These are phyloP conservation scores for Chlorospingus semifuscus DNA, from an alignment of 2,797 vertebrate species.

Conservation along the genomic window DNA sequence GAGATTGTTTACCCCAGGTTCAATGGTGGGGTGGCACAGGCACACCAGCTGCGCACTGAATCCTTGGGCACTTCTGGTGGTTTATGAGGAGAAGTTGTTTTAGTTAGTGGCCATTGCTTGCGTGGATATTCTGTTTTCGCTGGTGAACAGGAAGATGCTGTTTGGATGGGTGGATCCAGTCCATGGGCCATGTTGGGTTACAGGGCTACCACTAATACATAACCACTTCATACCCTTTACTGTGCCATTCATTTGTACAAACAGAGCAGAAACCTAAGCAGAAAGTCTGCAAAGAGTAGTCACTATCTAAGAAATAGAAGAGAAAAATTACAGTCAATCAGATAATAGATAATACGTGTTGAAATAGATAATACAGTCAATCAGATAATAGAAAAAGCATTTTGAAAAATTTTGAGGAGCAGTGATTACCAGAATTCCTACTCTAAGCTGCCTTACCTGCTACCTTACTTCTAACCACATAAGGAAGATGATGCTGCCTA, in stretches of 20 bases:
- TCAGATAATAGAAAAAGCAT: background rate
- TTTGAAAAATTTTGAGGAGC: background rate
- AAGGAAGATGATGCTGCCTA: background rate
- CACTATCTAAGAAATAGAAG: background rate
- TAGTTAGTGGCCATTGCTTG: background rate
- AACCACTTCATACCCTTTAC: background rate
- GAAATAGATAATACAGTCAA: background rate
- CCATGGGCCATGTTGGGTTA: background rate
- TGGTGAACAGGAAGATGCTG: background rate
- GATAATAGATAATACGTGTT: background rate
- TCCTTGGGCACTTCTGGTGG: background rate
- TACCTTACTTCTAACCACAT: background rate
- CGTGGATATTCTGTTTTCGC: background rate
- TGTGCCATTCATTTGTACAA: background rate
- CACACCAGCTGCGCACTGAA: background rate
- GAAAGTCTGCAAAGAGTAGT: background rate
- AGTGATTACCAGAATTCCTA: background rate
- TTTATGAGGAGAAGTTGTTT: background rate
- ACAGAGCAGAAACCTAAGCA: background rate
- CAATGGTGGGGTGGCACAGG: background rate
- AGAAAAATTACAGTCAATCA: background rate
- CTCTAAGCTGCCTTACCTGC: background rate
- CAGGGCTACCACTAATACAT: background rate
- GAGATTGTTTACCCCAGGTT: background rate
- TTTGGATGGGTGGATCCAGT: background rate